A percentile compares a stretch with the other conserved stretches of the same genome.
These are phyloP conservation scores for Brachionus rubens DNA, from an alignment of 1,140 invertebrate species.

Conservation along the genomic window DNA sequence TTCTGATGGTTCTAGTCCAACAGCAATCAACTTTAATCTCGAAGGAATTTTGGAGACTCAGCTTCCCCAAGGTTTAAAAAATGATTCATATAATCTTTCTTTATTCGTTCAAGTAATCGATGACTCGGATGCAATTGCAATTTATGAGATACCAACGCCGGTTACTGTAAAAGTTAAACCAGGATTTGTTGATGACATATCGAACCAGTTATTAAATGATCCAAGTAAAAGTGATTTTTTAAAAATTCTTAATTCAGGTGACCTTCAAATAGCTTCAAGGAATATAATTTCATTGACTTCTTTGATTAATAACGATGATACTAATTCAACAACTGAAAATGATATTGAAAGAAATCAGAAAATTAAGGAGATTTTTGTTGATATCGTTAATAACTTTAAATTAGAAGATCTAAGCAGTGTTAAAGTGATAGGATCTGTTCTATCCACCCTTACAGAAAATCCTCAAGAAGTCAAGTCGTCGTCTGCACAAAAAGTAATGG, in stretches of 20 bases:
- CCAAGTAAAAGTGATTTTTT: neutral
- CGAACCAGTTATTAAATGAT: neutral
- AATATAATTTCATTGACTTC: neutral
- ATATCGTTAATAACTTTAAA: neutral
- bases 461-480: neutral
- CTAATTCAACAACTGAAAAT: neutral
- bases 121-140: slow-evolving; percentile 16
- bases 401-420: slow-evolving; percentile 2
- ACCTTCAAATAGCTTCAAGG: neutral
- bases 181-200: neutral
- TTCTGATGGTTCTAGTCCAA: too few relatives aligned
- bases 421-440: neutral
- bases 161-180: neutral
- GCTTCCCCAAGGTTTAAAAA: slow-evolving; percentile 1
- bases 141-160: neutral
- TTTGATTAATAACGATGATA: neutral
- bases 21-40: neutral
- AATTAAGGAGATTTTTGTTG: slow-evolving; percentile 6
- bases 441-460: slow-evolving; percentile 10
- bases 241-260: neutral
- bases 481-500: neutral
- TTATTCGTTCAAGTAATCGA: slow-evolving; percentile 35
- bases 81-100: neutral
- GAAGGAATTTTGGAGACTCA: neutral
- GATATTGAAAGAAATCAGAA: neutral